A percentile compares a stretch with the other conserved stretches of the same genome.
Conservation (phyloP, 2,797 vertebrate species). For the Bradypodion pumilum region DNA sequence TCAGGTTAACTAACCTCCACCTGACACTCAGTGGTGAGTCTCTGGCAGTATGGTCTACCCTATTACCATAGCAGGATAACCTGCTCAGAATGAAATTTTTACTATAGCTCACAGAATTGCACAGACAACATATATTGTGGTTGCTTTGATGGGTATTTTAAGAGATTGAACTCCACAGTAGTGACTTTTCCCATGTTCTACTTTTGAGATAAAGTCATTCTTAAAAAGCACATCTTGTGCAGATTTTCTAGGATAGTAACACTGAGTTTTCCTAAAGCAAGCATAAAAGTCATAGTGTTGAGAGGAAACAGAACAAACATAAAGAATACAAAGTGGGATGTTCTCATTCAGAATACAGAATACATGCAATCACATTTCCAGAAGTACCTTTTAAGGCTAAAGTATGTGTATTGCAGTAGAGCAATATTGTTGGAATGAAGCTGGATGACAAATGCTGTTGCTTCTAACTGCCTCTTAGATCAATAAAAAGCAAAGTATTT, state of each 20-base stretch:
- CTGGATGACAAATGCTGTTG: background rate
- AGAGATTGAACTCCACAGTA: background rate
- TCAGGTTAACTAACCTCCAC: too few relatives aligned
- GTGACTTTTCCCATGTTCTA: background rate
- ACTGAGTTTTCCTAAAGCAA: background rate
- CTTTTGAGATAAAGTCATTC: background rate
- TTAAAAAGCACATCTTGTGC: background rate
- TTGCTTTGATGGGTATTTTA: too few relatives aligned
- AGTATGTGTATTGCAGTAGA: background rate
- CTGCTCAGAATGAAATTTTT: too few relatives aligned
- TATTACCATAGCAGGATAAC: too few relatives aligned
- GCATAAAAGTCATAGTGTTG: background rate
- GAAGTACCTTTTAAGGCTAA: background rate
- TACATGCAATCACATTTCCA: background rate
- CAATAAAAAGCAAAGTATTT: constrained; percentile 18
- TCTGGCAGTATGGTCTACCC: too few relatives aligned
- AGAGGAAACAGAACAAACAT: background rate
- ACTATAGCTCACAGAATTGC: too few relatives aligned
- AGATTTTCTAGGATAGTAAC: background rate
- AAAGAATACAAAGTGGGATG: background rate
- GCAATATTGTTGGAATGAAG: background rate
- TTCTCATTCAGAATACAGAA: background rate
- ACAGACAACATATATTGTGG: background rate
- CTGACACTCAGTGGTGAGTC: too few relatives aligned
- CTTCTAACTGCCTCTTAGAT: background rate